Evolutionary conservation across 92 coral and sea anemone genomes (phyloP), one percentile per base, ranked within the genome.

Genomic region (Zoanthus sociatus): DNA sequence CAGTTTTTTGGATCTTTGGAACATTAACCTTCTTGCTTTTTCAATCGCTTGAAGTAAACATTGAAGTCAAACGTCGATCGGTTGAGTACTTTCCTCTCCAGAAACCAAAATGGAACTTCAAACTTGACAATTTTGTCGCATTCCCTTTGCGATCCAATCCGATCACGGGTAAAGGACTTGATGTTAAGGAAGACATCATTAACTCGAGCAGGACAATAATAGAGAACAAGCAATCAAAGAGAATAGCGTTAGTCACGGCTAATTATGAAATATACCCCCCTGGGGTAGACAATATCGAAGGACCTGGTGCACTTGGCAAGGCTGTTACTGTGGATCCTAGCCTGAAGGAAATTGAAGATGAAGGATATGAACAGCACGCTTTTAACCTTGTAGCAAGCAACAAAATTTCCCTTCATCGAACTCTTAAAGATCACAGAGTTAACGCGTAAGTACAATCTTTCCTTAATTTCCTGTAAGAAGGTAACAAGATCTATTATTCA

Each of bases 1-100:
- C 99, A 20, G 86, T 95, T 75, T 91, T 92, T 54, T 97, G 99
- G 99, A 88, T 97, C 33, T 92, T 95, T 85, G 98, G 98, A 72
- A 97, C 99, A 9, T 86, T 97, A 48, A 82, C 95, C 20, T 97
- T 97, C 84, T 93, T 97, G 75, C 88, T 95, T 68, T 90, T 93
- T 55, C 98, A 94, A 44, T 94, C 98, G 7, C 71, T 94, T 77
- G 98, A 94, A 55, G 98, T 93, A 71, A 91, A 87, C 75, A 93
- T 94, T 45, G 98, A 94, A 83, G 94, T 94, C 32, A 94, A 94
- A 45, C 79, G 94, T 20, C 87, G 96, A 11, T 87, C 95, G 60
- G 92, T 88, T 11, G 90, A 91, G 77, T 78, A 84, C 88, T 87
- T 78, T 37, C 87, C 94, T 9, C 73, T 88, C 11, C 92, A 91